Evolutionary conservation across 2,113 vertebrate genomes (phyloP).

Genomic region (Xerus inauris): DNA sequence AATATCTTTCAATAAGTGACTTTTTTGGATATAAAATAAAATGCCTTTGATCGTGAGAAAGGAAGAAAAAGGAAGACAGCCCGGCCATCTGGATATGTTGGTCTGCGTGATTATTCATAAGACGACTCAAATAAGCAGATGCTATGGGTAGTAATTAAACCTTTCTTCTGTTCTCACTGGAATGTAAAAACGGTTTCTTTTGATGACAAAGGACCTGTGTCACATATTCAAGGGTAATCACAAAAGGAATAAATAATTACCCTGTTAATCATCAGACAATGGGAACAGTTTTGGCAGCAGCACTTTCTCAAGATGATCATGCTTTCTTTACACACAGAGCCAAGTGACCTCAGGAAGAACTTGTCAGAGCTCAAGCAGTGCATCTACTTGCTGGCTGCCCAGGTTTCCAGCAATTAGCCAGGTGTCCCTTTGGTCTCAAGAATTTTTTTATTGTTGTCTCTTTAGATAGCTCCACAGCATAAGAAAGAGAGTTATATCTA

Average conservation of each 20-base stretch:
- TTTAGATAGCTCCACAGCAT: background rate
- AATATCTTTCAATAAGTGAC: background rate
- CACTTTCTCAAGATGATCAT: conserved; percentile 75
- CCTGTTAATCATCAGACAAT: conserved; percentile 76
- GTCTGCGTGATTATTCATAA: conserved; percentile 74
- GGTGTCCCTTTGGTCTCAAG: background rate
- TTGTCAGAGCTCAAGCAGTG: conserved; percentile 42
- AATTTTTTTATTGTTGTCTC: background rate
- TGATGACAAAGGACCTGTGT: conserved; percentile 79
- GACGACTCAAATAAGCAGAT: conserved; percentile 79
- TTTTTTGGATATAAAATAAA: conserved; percentile 51
- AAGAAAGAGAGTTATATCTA: background rate
- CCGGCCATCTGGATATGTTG: conserved; percentile 68
- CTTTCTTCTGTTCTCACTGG: conserved; percentile 77
- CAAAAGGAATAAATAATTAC: conserved; percentile 81
- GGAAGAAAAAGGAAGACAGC: conserved; percentile 44
- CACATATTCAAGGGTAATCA: conserved; percentile 82
- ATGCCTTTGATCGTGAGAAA: conserved; percentile 37
- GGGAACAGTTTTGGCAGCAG: background rate
- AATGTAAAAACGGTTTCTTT: conserved; percentile 80
- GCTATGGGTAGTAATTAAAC: conserved; percentile 80
- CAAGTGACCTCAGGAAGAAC: conserved; percentile 1
- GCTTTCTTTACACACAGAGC: conserved; percentile 51
- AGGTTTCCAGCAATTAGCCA: conserved; percentile 31
- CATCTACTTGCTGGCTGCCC: background rate